Evolutionary conservation across 2,888 invertebrate genomes (phyloP), one percentile per base, ranked within the genome.

Genomic region (Tipula vernalis): DNA sequence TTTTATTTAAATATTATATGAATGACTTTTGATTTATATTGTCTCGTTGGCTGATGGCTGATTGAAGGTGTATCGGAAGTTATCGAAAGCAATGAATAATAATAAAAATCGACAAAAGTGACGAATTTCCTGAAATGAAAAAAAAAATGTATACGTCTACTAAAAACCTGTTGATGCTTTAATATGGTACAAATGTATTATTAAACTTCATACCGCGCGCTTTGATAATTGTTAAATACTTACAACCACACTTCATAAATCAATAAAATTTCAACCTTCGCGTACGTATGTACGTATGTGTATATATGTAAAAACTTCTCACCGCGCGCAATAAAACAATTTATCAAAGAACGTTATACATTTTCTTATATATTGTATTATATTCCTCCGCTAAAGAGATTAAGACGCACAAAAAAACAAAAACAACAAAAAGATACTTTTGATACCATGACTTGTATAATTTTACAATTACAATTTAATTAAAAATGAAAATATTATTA

Each of bases 161-260:
- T 12, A 28, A 47, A 57, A 71, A 28, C 71, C 71, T 71, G 71
- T 71, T 71, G 71, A 71, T 71, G 10, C 10, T 5, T 71, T 71
- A 71, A 71, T 28, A 28, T 51, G 51, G n/a, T 51, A 15, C 51
- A 51, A 28, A 71, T 71, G 10, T 71, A 10, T 57, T 57, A 57
- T 28, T 71, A 71, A 71, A 71, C 10, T 28, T 71, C 28, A 71
- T 28, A 71, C 28, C 71, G 18, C 28, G 28, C 28, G 28, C 28
- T 28, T 71, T 28, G 0, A 28, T 71, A 28, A 28, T 71, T 28
- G 28, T 28, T 71, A 71, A 71, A 71, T 71, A 71, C 71, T 71
- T 71, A 71, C 71, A 71, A 71, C 71, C 71, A 71, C 71, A 71
- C 71, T 71, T 71, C 71, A 71, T 71, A 71, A 71, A 71, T 71